Evolutionary conservation across 2,113 vertebrate genomes (phyloP).

Genomic region (Bucco capensis): DNA sequence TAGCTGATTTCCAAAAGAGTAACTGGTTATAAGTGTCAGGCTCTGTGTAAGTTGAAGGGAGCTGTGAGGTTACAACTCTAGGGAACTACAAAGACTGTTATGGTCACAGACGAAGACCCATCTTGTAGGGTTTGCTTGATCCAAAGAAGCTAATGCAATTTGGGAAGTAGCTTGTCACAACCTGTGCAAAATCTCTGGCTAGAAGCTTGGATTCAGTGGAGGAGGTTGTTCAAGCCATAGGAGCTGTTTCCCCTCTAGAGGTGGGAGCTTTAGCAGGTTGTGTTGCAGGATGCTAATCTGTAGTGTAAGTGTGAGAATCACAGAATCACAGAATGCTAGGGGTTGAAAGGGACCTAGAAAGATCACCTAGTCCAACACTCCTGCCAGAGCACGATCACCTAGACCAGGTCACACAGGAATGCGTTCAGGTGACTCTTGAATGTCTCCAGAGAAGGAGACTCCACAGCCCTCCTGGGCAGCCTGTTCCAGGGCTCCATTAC

Average conservation of each 20-base stretch:
- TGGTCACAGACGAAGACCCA: accelerated
- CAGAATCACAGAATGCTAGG: too few species aligned
- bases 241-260: neutral
- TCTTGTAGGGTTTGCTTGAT: neutral
- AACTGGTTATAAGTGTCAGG: neutral
- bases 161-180: neutral
- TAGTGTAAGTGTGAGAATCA: neutral
- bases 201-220: neutral
- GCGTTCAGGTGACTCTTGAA: too few species aligned
- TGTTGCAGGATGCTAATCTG: neutral
- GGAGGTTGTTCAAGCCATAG: neutral
- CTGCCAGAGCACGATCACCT: too few species aligned
- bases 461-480: too few species aligned
- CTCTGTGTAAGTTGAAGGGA: neutral
- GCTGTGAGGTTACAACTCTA: neutral
- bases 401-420: too few species aligned
- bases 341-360: too few species aligned
- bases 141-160: neutral
- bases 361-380: too few species aligned
- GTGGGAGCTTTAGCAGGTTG: neutral
- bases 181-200: neutral
- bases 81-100: neutral
- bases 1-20: neutral
- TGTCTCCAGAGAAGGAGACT: too few species aligned
- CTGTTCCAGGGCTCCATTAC: too few species aligned